Base-by-base conservation (phyloP, 2,888 invertebrate species). In the Synanthedon formicaeformis region DNA sequence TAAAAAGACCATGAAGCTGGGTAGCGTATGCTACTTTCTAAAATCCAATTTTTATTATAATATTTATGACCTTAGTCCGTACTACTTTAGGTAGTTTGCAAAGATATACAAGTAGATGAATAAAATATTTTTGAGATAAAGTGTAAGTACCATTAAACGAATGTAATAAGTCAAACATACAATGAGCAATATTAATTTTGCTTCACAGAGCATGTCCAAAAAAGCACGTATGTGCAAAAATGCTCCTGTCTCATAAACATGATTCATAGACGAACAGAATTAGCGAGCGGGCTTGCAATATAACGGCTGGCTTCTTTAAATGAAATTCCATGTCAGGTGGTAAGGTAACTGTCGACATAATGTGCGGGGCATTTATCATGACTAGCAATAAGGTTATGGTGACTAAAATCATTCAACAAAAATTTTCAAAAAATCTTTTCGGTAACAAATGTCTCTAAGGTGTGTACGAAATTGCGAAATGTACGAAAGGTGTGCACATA, bases 271-370 rank as follows among this genome's bases (percentile, higher is more conserved):
- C 66, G 63, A 62, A 65, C 69, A 71, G 81, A 83, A 84, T 83
- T 81, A 83, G 80, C 76, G 70, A 73, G 65, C 67, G 69, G 67
- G 61, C 69, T 63, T 62, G 73, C 67, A 67, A 70, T 70, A 71
- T 68, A 63, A 68, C 66, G 65, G 62, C 48, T 16, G 16, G 63
- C 75, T 81, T 78, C 82, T 81, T 81, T 78, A 83, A 82, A 83
- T 83, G 80, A 80, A 86, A 85, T 84, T 82, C 82, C 81, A 73
- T 71, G 81, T 80, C 75, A 80, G 78, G 75, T 77, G 68, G 67
- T 63, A 65, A 54, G 59, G 62, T 58, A 57, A 58, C 66, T 69
- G 71, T 69, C 67, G 60, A 58, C 59, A 65, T 75, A 76, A 76
- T 73, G 71, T 70, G 67, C 61, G 12, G 60, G 61, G 58, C 78